Evolutionary conservation across 2,797 vertebrate species (phyloP), one percentile per base, ranked within the genome.

Genomic region (Setipinna tenuifilis): DNA sequence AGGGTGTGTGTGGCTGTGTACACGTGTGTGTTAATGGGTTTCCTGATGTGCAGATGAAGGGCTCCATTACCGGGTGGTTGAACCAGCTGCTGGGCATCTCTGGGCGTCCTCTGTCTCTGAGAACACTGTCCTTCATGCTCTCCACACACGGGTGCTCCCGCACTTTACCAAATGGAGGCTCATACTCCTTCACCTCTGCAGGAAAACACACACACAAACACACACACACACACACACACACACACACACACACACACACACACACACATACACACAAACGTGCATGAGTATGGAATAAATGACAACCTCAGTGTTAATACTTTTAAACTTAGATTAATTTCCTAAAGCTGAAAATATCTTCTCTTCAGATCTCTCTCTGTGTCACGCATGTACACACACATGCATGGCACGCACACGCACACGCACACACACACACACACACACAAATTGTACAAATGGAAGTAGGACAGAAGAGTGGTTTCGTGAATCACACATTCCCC

Each of bases 91-190:
- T 95, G 80, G 96, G 97, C 82, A 99, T 97, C 92, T 99, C 98
- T 0, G 98, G 98, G 83, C 98, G 93, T 65, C 97, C 97, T 92
- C 96, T 91, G 91, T 99, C 98, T 92, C 98, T 91, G 71, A 99
- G 92, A 48, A 99, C 97, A 0, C 96, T 98, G 94, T 99, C 98
- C 93, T 99, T 99, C 98, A 99, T 99, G 93, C 98, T 99, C 91
- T 99, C 98, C 0, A 99, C 97, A 86, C 98, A 99, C 0, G 98
- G 98, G 87, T 99, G 97, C 86, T 99, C 97, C 91, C 97, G 93
- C 87, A 99, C 95, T 92, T 98, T 99, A 84, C 98, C 98, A 0
- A 99, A 99, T 0, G 98, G 98, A 0, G 98, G 98, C 92, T 98
- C 96, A 0, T 99, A 99, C 84, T 98, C 97, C 90, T 97, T 98